A percentile compares a stretch with the other conserved stretches of the same genome.
Conservation (phyloP, 2,888 invertebrate species). For the Oasisia sp. region DNA sequence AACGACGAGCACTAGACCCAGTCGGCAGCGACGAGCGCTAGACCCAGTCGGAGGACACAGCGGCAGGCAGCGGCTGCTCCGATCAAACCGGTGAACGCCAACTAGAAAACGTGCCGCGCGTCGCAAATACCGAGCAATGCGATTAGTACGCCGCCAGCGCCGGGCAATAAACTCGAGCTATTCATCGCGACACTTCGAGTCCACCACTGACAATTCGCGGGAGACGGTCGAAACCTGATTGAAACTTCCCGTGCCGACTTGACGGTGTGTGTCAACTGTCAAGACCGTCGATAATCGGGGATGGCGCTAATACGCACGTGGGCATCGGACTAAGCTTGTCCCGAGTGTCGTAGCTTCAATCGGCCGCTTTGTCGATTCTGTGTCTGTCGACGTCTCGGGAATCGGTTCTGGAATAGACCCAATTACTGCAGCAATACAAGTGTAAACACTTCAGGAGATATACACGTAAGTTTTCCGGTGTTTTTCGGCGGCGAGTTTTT, state of each 20-base stretch:
- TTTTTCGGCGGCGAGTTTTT: neutral
- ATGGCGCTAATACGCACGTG: neutral
- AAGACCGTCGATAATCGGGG: neutral
- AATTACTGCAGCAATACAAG: no score
- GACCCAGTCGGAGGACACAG: neutral
- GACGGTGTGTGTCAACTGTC: neutral
- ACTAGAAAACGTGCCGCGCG: neutral
- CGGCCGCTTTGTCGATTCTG: neutral
- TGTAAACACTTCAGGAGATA: no score
- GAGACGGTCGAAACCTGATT: neutral
- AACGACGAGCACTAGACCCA: neutral
- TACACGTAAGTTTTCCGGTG: neutral
- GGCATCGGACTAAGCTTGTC: neutral
- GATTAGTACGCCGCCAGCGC: neutral
- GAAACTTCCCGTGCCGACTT: neutral
- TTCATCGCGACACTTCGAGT: neutral
- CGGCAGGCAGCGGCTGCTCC: neutral
- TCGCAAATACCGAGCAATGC: neutral
- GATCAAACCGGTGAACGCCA: neutral
- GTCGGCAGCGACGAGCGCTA: neutral
- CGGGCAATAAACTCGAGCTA: neutral
- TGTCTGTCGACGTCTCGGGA: neutral
- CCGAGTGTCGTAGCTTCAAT: neutral
- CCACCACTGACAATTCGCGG: neutral
- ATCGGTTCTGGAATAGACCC: no score